Evolutionary conservation across 2,797 vertebrate species (phyloP).

Genomic region (Apodemus agrarius): DNA sequence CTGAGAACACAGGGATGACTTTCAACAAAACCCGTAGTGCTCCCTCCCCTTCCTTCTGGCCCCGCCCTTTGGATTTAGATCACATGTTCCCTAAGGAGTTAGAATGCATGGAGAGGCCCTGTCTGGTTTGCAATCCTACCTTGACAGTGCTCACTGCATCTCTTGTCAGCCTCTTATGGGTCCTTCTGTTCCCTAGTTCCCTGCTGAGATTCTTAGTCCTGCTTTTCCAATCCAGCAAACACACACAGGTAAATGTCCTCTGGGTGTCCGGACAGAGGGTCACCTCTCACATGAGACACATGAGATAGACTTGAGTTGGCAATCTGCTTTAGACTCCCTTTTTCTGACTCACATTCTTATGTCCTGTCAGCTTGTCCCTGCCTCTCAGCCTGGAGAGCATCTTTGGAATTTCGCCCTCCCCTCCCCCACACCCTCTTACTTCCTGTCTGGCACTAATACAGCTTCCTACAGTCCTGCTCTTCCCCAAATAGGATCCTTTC

Average conservation of each 20-base stretch:
- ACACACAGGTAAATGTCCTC: neutral
- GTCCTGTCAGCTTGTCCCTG: rapidly evolving
- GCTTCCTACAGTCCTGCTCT: neutral
- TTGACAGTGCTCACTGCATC: neutral
- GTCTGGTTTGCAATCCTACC: neutral
- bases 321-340: neutral
- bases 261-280: neutral
- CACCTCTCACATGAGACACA: neutral
- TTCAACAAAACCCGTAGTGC: neutral
- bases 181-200: neutral
- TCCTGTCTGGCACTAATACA: neutral
- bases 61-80: neutral
- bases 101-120: neutral
- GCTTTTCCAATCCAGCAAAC: neutral
- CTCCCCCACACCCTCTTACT: neutral
- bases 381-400: neutral
- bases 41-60: neutral
- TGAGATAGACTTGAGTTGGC: rapidly evolving
- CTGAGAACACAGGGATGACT: neutral
- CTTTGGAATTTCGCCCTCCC: neutral
- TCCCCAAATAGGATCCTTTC: neutral
- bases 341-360: neutral
- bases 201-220: neutral
- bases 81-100: neutral
- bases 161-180: rapidly evolving